A percentile compares a stretch with the other conserved stretches of the same genome.
phyloP scores from a whole-genome alignment of 2,888 invertebrate genomes.

The Noctuana brunneofusca region DNA sequence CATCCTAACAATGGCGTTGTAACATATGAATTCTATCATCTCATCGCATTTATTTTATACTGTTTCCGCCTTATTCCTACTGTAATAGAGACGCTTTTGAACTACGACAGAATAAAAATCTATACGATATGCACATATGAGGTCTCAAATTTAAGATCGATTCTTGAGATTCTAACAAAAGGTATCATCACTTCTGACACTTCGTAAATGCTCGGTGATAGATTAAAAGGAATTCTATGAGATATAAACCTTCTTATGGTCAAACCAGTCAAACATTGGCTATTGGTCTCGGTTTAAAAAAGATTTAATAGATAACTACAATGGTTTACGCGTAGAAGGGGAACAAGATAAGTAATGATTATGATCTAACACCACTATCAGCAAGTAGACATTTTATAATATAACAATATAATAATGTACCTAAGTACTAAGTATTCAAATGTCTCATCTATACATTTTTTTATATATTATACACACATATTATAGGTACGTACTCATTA shows the following conservation, averaged over 20 bases:
- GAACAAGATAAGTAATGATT: background rate
- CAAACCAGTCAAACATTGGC: constrained; percentile 59
- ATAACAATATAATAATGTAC: no score
- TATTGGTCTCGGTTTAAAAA: background rate
- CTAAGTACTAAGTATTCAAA: no score
- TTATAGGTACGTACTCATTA: no score
- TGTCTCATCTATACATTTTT: no score
- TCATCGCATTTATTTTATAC: constrained; percentile 39
- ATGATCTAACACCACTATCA: no score
- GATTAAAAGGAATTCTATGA: constrained; percentile 1
- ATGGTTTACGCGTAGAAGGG: background rate
- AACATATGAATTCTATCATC: constrained; percentile 66
- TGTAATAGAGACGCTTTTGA: background rate
- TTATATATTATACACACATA: no score
- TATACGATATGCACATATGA: constrained; percentile 6
- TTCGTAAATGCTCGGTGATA: constrained; percentile 7
- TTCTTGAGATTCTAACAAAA: constrained; percentile 48
- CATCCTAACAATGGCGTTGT: constrained; percentile 63
- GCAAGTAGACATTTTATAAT: no score
- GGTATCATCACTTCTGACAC: constrained; percentile 53
- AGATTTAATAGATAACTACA: background rate
- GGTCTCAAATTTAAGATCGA: constrained; percentile 7
- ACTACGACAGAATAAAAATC: background rate
- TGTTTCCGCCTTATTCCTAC: constrained; percentile 3
- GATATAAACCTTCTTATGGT: constrained; percentile 49